Percentiles rank a stretch among this genome's conserved stretches.
Conservation (phyloP, 2,888 invertebrate genomes). For the Magallana nippona region DNA sequence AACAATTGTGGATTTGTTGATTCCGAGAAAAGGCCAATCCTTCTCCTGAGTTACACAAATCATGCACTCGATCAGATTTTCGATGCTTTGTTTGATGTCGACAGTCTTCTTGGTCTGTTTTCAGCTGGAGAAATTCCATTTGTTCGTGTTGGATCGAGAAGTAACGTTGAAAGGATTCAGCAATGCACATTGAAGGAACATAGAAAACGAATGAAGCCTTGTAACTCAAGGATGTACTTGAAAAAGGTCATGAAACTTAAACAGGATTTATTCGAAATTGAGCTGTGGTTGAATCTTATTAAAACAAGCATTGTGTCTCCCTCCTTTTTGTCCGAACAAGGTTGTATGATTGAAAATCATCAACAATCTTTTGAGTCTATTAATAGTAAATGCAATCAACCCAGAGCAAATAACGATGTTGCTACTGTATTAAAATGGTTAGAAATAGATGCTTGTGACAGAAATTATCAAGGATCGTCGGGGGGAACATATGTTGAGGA, state of each 20-base stretch:
- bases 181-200: slow-evolving; percentile 8
- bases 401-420: neutral
- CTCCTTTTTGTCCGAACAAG: neutral
- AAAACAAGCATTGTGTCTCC: neutral
- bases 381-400: no score
- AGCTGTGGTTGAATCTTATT: slow-evolving; percentile 7
- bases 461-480: neutral
- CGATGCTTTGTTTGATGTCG: slow-evolving; percentile 69
- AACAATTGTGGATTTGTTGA: slow-evolving; percentile 79
- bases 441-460: neutral
- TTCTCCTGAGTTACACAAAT: slow-evolving; percentile 78
- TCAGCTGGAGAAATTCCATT: slow-evolving; percentile 53
- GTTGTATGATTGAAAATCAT: neutral
- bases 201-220: neutral
- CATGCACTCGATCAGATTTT: slow-evolving; percentile 79
- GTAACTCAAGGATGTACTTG: neutral
- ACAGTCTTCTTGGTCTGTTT: slow-evolving; percentile 15
- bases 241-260: neutral
- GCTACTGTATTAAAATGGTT: slow-evolving; percentile 1
- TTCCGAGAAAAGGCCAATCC: slow-evolving; percentile 63
- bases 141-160: slow-evolving; percentile 75
- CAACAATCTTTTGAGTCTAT: neutral
- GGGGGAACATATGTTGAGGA: neutral
- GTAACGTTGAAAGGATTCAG: slow-evolving; percentile 56
- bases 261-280: neutral